Conservation (phyloP, 2,888 invertebrate species). For the Chelonus formosanus region DNA sequence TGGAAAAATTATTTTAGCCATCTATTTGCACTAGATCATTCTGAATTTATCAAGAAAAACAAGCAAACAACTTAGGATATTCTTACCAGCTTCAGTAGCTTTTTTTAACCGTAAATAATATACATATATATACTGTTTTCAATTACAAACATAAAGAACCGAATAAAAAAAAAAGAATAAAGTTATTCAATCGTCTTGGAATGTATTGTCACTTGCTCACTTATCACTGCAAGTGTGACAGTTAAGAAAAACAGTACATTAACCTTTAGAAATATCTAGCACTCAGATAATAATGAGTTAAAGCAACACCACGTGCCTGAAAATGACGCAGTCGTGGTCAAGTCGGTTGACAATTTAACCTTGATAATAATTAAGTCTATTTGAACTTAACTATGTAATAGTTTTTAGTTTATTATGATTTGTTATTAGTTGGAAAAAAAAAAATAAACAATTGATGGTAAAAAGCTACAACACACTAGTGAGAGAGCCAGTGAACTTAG, state of each 20-base stretch:
- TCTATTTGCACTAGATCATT: neutral
- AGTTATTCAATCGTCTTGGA: neutral
- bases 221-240: neutral
- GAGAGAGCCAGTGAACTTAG: too few species aligned
- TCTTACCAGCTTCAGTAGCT: constrained; percentile 32
- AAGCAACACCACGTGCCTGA: constrained; percentile 20
- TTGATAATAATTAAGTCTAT: neutral
- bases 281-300: neutral
- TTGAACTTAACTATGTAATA: too few species aligned
- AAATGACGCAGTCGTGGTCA: constrained; percentile 11
- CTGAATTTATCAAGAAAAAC: neutral
- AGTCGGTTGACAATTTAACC: neutral
- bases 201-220: neutral
- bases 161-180: constrained; percentile 1
- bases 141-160: neutral
- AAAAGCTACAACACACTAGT: too few species aligned
- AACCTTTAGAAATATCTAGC: constrained; percentile 12
- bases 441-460: neutral
- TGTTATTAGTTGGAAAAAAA: neutral
- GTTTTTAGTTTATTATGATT: too few species aligned
- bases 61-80: neutral
- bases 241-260: constrained; percentile 3
- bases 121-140: neutral
- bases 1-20: neutral
- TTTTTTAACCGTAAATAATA: neutral